phyloP scores from a whole-genome alignment of 2,888 invertebrate genomes.

The Pseudococcus jackbeardsleyi region DNA sequence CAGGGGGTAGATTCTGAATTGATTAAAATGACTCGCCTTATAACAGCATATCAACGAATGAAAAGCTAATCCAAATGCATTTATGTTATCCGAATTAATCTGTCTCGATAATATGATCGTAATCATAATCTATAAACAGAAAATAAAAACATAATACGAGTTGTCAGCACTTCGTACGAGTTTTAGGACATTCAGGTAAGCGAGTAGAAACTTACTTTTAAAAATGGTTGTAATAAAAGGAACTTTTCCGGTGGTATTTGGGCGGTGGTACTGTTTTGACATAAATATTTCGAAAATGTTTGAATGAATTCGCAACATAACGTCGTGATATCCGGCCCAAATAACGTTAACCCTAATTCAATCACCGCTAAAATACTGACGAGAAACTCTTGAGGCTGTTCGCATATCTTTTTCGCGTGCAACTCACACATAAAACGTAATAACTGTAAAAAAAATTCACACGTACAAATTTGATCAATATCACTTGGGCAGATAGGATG shows the following conservation, averaged over 20 bases:
- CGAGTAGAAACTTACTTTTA: slow-evolving; percentile 70
- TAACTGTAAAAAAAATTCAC: slow-evolving; percentile 70
- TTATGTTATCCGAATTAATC: slow-evolving; percentile 76
- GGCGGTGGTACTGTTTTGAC: slow-evolving; percentile 68
- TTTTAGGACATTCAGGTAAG: not conserved
- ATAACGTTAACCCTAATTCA: slow-evolving; percentile 75
- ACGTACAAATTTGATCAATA: not conserved
- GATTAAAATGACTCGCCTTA: slow-evolving; percentile 70
- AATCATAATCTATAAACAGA: slow-evolving; percentile 73
- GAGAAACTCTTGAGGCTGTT: slow-evolving; percentile 72
- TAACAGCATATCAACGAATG: slow-evolving; percentile 79
- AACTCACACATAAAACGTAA: slow-evolving; percentile 78
- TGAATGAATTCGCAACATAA: slow-evolving; percentile 76
- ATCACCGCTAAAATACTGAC: slow-evolving; percentile 74
- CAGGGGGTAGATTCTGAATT: too few relatives aligned
- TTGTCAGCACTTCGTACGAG: too few relatives aligned
- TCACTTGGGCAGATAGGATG: not conserved
- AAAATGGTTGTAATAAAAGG: slow-evolving; percentile 71
- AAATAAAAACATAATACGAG: slow-evolving; percentile 43
- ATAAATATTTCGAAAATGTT: slow-evolving; percentile 73
- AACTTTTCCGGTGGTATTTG: slow-evolving; percentile 69
- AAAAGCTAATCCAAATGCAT: slow-evolving; percentile 75
- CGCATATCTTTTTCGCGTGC: slow-evolving; percentile 74
- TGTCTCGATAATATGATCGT: slow-evolving; percentile 77
- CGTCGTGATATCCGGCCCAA: slow-evolving; percentile 74